Evolutionary conservation across 2,113 vertebrate species (phyloP).

Genomic region (Catharus bicknelli): DNA sequence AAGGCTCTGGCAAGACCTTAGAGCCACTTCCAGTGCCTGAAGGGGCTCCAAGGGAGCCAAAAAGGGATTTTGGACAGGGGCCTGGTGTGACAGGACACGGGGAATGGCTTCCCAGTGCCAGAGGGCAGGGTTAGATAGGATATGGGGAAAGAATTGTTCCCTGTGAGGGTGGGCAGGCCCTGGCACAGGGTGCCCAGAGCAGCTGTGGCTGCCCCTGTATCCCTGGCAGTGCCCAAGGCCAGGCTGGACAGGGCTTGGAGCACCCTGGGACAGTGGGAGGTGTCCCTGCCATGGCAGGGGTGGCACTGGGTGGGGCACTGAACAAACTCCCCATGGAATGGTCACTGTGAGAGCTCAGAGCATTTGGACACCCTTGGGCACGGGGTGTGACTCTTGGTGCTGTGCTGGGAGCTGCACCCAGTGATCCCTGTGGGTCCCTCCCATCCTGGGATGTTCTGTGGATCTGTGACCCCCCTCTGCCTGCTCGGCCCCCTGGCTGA

Average conservation of each 20-base stretch:
- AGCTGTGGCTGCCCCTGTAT: no score
- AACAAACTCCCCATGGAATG: neutral
- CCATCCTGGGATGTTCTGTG: neutral
- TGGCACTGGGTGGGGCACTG: neutral
- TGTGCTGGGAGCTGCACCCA: neutral
- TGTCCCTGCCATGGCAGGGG: no score
- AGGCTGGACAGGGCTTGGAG: no score
- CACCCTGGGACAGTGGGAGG: no score
- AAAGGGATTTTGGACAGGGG: neutral
- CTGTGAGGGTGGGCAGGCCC: no score
- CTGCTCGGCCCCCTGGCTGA: neutral
- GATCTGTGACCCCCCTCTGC: neutral
- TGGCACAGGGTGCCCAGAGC: no score
- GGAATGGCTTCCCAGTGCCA: neutral
- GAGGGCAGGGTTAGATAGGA: neutral
- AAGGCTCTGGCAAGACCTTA: neutral
- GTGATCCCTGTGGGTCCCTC: neutral
- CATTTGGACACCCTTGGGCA: neutral
- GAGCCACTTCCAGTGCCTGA: neutral
- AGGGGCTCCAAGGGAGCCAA: neutral
- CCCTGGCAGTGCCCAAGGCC: no score
- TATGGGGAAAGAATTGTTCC: neutral
- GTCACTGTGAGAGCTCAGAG: neutral
- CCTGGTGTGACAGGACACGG: neutral
- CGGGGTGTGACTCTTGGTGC: neutral